Percentiles rank a stretch among this genome's conserved stretches.
Evolutionary conservation across 2,113 vertebrate genomes (phyloP).

Genomic region (Menura novaehollandiae): DNA sequence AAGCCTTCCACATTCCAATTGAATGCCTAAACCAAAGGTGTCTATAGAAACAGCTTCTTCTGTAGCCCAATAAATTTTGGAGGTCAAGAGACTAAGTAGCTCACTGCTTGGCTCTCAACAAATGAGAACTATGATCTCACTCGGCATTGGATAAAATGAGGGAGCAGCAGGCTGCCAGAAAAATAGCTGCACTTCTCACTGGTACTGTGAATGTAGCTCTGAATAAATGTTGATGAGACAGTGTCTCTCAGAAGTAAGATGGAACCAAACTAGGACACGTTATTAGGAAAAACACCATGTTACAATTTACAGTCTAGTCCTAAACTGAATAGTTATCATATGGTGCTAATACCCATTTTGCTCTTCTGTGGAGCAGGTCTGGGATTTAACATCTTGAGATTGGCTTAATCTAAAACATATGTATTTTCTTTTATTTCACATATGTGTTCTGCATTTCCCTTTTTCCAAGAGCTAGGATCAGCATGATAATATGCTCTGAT

Average conservation of each 20-base stretch:
- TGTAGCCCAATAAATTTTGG: background rate
- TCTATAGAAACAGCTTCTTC: background rate
- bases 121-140: background rate
- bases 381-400: background rate
- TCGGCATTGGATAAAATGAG: background rate
- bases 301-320: background rate
- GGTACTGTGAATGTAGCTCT: background rate
- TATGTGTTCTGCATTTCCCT: background rate
- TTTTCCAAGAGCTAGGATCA: background rate
- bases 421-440: constrained; percentile 42
- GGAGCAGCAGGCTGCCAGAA: background rate
- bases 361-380: background rate
- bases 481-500: background rate
- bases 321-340: background rate
- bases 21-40: background rate
- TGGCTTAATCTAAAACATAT: background rate
- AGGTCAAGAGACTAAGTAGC: background rate
- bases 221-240: background rate
- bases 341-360: background rate
- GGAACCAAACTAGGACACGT: background rate
- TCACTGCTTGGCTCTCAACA: background rate
- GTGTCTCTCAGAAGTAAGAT: background rate
- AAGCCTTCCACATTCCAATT: background rate
- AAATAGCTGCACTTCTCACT: background rate
- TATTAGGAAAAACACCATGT: background rate